Evolutionary conservation across 2,113 vertebrate species (phyloP).

Genomic region (Meleagris gallopavo): DNA sequence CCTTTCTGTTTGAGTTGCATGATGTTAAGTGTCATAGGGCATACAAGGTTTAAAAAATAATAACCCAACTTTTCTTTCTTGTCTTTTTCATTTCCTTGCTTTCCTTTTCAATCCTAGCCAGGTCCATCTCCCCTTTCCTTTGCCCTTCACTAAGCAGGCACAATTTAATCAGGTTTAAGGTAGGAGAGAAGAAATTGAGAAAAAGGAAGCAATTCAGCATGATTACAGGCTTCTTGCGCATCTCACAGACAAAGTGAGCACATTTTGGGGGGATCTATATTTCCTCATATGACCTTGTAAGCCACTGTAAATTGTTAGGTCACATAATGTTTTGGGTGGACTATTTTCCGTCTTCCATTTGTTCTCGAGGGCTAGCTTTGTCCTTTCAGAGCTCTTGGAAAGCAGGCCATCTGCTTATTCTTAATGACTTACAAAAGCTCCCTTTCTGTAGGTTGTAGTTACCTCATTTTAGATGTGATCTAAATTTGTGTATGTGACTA

Average conservation of each 20-base stretch:
- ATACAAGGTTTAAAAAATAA: background rate
- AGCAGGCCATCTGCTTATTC: background rate
- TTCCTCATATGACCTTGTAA: background rate
- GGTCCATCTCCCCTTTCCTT: constrained; percentile 46
- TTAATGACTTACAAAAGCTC: background rate
- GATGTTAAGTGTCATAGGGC: background rate
- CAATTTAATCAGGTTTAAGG: constrained; percentile 64
- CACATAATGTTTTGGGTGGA: background rate
- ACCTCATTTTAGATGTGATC: background rate
- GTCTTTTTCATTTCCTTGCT: constrained; percentile 34
- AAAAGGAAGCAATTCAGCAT: constrained; percentile 33
- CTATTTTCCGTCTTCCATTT: background rate
- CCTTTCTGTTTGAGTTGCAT: background rate
- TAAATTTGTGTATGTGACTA: background rate
- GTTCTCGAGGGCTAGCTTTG: background rate
- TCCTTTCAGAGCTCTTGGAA: background rate
- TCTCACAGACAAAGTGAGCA: background rate
- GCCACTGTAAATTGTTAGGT: background rate
- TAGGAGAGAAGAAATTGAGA: constrained; percentile 43
- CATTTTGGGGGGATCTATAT: background rate
- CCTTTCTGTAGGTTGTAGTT: background rate
- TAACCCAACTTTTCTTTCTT: background rate
- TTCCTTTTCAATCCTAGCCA: background rate
- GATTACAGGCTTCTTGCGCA: background rate
- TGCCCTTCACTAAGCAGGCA: constrained; percentile 60